Base-by-base conservation (phyloP, 2,797 vertebrate genomes). In the Cryptoblepharus egeriae region DNA sequence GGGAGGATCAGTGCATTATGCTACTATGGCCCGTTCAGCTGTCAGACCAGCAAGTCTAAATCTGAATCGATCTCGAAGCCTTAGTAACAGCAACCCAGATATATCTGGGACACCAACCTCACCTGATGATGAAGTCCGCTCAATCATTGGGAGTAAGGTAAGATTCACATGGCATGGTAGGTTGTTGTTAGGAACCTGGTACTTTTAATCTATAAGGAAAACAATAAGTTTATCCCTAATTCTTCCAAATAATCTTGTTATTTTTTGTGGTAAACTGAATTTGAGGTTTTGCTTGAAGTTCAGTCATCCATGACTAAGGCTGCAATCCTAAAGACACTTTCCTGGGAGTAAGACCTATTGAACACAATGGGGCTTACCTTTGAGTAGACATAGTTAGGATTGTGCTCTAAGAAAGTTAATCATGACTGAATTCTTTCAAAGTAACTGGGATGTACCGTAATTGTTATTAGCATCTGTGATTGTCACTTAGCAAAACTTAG, bases 31-130 rank as follows among this genome's bases (percentile, higher is more conserved):
- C 77, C 95, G 99, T 75, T 99, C 98, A 2, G 98, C 97, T 22
- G 97, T 98, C 71, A 96, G 99, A 88, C 99, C 98, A 0, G 98
- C 98, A 85, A 99, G 98, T 95, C 98, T 99, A 84, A 99, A 99
- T 92, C 94, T 99, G 84, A 99, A 98, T 94, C 98, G 98, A 91
- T 99, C 98, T 6, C 97, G 98, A 81, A 99, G 98, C 96, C 98
- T 99, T 89, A 99, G 98, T 95, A 99, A 99, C 95, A 99, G 99
- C 88, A 99, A 99, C 93, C 99, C 99, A 6, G 98, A 99, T 90
- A 99, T 99, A 89, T 98, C 98, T 0, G 98, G 98, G 67, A 99
- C 99, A 0, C 99, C 99, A 75, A 98, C 98, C 0, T 99, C 98
- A 0, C 98, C 99, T 0, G 99, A 99, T 0, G 98, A 99, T 37